Evolutionary conservation across 1,140 invertebrate genomes (phyloP).

Genomic region (Drosophila ananassae): DNA sequence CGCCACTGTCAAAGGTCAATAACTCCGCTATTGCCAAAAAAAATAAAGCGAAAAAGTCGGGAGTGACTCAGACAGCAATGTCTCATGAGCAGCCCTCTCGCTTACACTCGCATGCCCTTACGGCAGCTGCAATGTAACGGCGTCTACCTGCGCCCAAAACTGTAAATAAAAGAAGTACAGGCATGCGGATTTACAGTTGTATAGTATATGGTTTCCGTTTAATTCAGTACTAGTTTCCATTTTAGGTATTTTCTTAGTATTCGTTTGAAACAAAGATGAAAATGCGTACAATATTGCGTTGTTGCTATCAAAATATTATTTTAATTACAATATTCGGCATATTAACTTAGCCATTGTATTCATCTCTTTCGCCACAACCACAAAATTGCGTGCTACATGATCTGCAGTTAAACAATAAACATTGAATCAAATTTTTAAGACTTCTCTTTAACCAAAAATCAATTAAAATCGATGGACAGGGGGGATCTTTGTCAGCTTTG

Average conservation of each 20-base stretch:
- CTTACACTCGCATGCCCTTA: constrained; percentile 7
- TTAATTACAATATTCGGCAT: constrained; percentile 66
- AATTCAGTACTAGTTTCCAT: constrained; percentile 60
- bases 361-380: constrained; percentile 19
- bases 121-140: constrained; percentile 22
- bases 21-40: constrained; percentile 50
- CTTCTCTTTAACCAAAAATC: constrained; percentile 28
- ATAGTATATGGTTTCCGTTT: constrained; percentile 49
- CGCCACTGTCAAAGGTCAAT: constrained; percentile 71
- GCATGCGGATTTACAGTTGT: constrained; percentile 42
- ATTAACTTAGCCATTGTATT: constrained; percentile 40
- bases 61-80: constrained; percentile 40
- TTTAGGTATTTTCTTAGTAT: constrained; percentile 40
- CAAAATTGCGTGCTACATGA: constrained; percentile 20
- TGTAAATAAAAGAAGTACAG: constrained; percentile 42
- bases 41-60: constrained; percentile 21
- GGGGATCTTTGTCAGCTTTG: constrained; percentile 31
- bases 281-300: constrained; percentile 54
- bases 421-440: constrained; percentile 36
- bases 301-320: constrained; percentile 71
- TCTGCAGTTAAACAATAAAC: constrained; percentile 39
- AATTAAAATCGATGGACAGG: constrained; percentile 38
- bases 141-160: constrained; percentile 36
- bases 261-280: constrained; percentile 50
- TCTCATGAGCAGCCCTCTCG: background rate